Percentiles rank a stretch among this genome's conserved stretches.
Evolutionary conservation across 2,888 invertebrate genomes (phyloP).

Genomic region (Sceliomorpha sp.): DNA sequence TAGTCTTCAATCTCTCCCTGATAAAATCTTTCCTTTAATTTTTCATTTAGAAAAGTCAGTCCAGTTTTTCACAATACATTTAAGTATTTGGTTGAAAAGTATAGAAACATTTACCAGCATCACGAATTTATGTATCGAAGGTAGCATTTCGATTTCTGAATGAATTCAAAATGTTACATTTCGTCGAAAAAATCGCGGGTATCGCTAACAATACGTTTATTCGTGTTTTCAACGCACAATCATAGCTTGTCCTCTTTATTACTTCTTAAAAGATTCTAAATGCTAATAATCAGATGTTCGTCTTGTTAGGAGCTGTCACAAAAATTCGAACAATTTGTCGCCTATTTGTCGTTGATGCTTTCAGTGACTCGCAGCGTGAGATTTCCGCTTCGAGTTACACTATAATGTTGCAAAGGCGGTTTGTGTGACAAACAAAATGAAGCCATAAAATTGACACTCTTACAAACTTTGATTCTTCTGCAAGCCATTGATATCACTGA

Average conservation of each 20-base stretch:
- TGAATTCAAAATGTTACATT: conserved; percentile 38
- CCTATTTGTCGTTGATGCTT: conserved; percentile 37
- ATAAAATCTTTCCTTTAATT: too few species aligned
- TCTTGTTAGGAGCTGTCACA: conserved; percentile 28
- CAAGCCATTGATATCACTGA: background rate
- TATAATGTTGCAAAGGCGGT: conserved; percentile 75
- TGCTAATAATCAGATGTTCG: conserved; percentile 35
- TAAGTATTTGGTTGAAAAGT: too few species aligned
- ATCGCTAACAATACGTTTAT: conserved; percentile 31
- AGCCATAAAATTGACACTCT: conserved; percentile 43
- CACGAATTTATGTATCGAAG: too few species aligned
- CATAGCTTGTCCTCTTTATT: conserved; percentile 45
- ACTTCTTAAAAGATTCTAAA: conserved; percentile 39
- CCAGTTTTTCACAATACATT: too few species aligned
- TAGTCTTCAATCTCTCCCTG: too few species aligned
- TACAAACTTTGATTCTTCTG: conserved; percentile 13
- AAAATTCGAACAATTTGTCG: conserved; percentile 42
- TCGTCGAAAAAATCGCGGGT: conserved; percentile 29
- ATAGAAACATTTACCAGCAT: too few species aligned
- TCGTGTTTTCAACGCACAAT: conserved; percentile 24
- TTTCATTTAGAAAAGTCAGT: too few species aligned
- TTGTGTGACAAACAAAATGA: conserved; percentile 70
- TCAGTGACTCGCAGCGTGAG: conserved; percentile 71
- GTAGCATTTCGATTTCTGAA: conserved; percentile 25
- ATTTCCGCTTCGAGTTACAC: conserved; percentile 67